Evolutionary conservation across 2,888 invertebrate genomes (phyloP).

Genomic region (Dicycla oo): DNA sequence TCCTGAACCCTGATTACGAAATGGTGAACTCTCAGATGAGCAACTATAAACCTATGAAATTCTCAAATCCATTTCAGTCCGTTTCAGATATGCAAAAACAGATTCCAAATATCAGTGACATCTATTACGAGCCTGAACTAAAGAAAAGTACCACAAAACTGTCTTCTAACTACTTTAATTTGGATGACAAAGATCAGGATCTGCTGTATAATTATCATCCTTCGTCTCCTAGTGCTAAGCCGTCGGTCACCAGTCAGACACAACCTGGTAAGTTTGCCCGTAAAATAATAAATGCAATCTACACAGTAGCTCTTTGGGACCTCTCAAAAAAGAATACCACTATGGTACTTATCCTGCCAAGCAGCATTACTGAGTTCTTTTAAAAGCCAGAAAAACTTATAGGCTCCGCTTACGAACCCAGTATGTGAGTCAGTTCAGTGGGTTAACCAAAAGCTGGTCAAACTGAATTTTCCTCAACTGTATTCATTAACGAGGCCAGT

Average conservation of each 20-base stretch:
- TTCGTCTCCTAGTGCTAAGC: neutral
- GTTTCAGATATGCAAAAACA: conserved; percentile 71
- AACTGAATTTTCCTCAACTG: neutral
- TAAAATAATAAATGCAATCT: neutral
- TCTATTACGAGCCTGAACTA: neutral
- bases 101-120: conserved; percentile 74
- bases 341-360: neutral
- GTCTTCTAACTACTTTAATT: neutral
- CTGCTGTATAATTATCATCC: conserved; percentile 21
- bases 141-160: neutral
- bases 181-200: conserved; percentile 42
- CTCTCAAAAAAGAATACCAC: neutral
- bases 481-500: neutral
- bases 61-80: conserved; percentile 57
- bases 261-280: conserved; percentile 11
- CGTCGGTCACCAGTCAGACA: neutral
- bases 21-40: conserved; percentile 61
- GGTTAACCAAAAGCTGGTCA: neutral
- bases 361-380: neutral
- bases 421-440: neutral
- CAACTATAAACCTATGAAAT: conserved; percentile 66
- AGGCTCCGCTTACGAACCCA: neutral
- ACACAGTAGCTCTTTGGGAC: neutral
- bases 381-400: neutral
- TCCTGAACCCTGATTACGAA: conserved; percentile 65